Conservation (phyloP, 2,797 vertebrate genomes). For the Sternotherus odoratus region DNA sequence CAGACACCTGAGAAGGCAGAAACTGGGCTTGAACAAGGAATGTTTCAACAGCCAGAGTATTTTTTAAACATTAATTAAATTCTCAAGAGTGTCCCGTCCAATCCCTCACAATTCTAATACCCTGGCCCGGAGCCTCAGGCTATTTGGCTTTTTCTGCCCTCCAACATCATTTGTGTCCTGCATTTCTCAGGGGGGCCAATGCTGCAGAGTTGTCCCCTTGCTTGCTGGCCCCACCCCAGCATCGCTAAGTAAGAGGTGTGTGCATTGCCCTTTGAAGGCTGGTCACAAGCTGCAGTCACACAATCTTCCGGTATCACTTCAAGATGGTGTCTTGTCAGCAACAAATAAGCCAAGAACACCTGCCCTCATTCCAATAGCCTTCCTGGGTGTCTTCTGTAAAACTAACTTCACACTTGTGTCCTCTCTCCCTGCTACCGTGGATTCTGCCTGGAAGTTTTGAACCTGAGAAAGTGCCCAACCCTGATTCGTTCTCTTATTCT, state of each 20-base stretch:
- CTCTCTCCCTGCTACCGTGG: neutral
- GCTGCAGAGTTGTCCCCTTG: neutral
- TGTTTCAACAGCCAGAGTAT: neutral
- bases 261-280: neutral
- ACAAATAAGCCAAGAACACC: neutral
- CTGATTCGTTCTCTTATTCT: accelerated
- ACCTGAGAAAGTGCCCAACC: neutral
- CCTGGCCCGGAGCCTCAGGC: neutral
- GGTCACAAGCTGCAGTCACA: neutral
- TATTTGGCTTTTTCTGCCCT: neutral
- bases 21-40: neutral
- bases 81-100: neutral
- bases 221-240: neutral
- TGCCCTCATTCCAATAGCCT: neutral
- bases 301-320: neutral
- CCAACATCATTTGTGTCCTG: too few relatives aligned
- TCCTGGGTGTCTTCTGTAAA: neutral
- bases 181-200: neutral
- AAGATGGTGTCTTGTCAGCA: neutral
- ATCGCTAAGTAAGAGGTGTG: neutral
- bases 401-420: neutral
- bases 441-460: neutral
- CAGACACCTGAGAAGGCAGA: neutral
- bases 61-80: neutral
- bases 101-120: neutral